Evolutionary conservation across 2,888 invertebrate species (phyloP).

Genomic region (Prenolepis imparis): DNA sequence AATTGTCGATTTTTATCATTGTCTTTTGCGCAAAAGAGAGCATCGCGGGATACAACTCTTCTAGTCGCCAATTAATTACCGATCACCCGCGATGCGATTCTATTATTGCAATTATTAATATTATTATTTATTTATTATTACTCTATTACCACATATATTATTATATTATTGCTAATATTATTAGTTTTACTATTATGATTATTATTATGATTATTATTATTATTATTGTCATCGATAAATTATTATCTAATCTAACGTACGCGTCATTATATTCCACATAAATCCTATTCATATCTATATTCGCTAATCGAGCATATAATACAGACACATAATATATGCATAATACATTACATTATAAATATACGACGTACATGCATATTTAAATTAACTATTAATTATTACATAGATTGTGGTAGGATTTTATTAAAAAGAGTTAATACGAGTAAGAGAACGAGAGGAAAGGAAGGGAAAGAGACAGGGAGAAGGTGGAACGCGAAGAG

Average conservation of each 20-base stretch:
- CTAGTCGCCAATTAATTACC: constrained; percentile 46
- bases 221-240: constrained; percentile 64
- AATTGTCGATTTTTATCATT: constrained; percentile 66
- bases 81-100: constrained; percentile 40
- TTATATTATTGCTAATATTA: constrained; percentile 49
- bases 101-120: constrained; percentile 71
- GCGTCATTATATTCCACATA: constrained; percentile 73
- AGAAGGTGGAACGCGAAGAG: constrained; percentile 41
- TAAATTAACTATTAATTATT: constrained; percentile 67
- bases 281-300: constrained; percentile 78
- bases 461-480: background rate
- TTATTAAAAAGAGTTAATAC: constrained; percentile 71
- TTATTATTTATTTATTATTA: constrained; percentile 45
- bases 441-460: constrained; percentile 19
- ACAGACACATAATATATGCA: constrained; percentile 64
- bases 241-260: constrained; percentile 37
- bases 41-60: constrained; percentile 49
- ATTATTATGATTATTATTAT: constrained; percentile 61
- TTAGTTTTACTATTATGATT: constrained; percentile 40
- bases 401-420: constrained; percentile 71
- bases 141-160: constrained; percentile 42
- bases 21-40: constrained; percentile 56
- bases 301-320: constrained; percentile 74
- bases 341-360: constrained; percentile 57
- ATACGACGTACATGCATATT: constrained; percentile 57